These are phyloP conservation scores for Vesta saturnalis DNA, from an alignment of 2,888 invertebrate genomes.

Conservation along the genomic window DNA sequence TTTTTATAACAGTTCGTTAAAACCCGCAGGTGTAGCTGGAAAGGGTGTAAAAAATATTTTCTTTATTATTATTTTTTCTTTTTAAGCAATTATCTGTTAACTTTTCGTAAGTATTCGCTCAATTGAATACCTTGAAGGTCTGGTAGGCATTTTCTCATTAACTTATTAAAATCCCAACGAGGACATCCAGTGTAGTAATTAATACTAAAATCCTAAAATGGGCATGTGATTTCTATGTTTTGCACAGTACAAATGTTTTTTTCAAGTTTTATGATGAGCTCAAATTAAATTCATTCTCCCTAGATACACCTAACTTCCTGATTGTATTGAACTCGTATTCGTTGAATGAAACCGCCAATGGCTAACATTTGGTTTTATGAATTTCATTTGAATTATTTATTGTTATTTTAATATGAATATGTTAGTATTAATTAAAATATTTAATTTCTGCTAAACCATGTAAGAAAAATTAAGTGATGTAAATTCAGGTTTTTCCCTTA, in stretches of 20 bases:
- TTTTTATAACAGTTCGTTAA: not conserved
- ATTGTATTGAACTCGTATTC: conserved; percentile 4
- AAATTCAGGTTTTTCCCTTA: too few relatives aligned
- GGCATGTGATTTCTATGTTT: conserved; percentile 29
- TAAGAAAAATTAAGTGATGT: too few relatives aligned
- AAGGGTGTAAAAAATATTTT: not conserved
- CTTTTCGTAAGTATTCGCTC: not conserved
- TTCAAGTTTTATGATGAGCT: not conserved
- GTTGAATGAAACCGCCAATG: conserved; percentile 4
- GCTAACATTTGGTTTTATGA: not conserved
- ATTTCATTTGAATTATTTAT: not conserved
- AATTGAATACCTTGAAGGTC: conserved; percentile 32
- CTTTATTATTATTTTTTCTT: not conserved
- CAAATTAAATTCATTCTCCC: conserved; percentile 8
- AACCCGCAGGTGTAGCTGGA: not conserved
- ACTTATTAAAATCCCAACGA: conserved; percentile 20
- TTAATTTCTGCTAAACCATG: too few relatives aligned
- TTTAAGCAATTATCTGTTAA: conserved; percentile 14
- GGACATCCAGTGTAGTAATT: conserved; percentile 29
- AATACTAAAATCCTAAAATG: conserved; percentile 26
- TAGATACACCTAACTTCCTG: conserved; percentile 3
- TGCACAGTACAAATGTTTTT: conserved; percentile 2
- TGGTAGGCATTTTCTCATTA: conserved; percentile 32
- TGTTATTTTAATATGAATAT: not conserved
- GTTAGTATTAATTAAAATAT: too few relatives aligned